phyloP scores from a whole-genome alignment of 2,113 vertebrate species.

The Chaetodon trifascialis region DNA sequence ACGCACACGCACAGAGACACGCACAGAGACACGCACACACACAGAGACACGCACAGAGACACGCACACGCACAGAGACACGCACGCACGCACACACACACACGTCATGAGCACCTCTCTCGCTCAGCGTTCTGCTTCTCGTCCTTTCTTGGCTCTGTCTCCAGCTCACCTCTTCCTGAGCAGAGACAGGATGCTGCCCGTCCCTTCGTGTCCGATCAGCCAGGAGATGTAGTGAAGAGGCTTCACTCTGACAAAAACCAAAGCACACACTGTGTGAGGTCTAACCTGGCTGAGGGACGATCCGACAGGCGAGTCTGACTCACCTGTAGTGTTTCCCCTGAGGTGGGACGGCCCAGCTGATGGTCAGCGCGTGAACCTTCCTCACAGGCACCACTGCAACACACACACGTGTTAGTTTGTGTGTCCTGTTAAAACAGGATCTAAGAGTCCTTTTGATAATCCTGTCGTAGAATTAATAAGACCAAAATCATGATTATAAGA shows the following conservation, averaged over 20 bases:
- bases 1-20: background rate
- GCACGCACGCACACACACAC: background rate
- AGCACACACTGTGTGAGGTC: background rate
- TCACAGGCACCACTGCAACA: slow-evolving; percentile 93
- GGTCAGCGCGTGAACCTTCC: slow-evolving; percentile 94
- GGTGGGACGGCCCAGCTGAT: slow-evolving; percentile 96
- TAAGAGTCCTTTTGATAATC: too few relatives aligned
- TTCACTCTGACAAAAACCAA: slow-evolving; percentile 88
- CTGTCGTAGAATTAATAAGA: too few relatives aligned
- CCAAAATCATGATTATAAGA: too few relatives aligned
- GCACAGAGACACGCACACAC: background rate
- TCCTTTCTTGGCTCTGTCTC: too few relatives aligned
- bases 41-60: slow-evolving; percentile 2
- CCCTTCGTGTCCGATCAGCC: slow-evolving; percentile 97
- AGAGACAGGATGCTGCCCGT: slow-evolving; percentile 94
- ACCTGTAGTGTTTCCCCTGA: slow-evolving; percentile 95
- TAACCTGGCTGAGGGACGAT: too few relatives aligned
- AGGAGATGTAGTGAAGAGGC: slow-evolving; percentile 96
- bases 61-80: background rate
- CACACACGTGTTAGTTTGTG: background rate
- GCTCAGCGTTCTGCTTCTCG: too few relatives aligned
- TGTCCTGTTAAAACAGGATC: background rate
- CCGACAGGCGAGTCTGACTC: slow-evolving; percentile 16
- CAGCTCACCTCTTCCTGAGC: slow-evolving; percentile 93
- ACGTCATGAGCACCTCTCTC: background rate